phyloP scores from a whole-genome alignment of 2,797 vertebrate genomes.

The Choloepus didactylus region DNA sequence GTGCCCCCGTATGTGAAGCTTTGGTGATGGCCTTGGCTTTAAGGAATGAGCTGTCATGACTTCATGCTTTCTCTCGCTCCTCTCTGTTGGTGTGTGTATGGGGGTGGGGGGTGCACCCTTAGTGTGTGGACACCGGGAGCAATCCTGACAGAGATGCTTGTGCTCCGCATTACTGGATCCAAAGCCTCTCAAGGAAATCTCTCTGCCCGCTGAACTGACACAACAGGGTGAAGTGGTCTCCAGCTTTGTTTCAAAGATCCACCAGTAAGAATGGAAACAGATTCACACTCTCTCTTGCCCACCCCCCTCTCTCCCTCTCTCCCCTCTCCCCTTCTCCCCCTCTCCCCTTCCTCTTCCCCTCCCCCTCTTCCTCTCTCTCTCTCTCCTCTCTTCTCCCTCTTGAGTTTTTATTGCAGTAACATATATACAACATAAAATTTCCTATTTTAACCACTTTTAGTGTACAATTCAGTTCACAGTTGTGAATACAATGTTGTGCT shows the following conservation, averaged over 20 bases:
- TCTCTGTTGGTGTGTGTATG: neutral
- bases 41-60: neutral
- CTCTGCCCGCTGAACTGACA: neutral
- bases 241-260: neutral
- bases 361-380: too few relatives aligned
- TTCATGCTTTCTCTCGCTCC: neutral
- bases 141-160: neutral
- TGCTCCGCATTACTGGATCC: neutral
- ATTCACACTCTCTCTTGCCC: neutral
- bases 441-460: too few relatives aligned
- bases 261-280: neutral
- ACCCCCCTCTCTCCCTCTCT: too few relatives aligned
- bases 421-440: too few relatives aligned
- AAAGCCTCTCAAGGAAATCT: neutral
- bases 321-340: too few relatives aligned
- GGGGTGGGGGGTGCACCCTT: neutral
- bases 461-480: too few relatives aligned
- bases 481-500: too few relatives aligned
- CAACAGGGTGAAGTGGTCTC: neutral
- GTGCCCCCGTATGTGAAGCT: neutral
- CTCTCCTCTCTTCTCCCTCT: too few relatives aligned
- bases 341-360: too few relatives aligned
- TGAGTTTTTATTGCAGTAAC: too few relatives aligned
- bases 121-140: neutral
- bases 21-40: neutral